These are phyloP conservation scores for Hoplodrina ambigua DNA, from an alignment of 2,888 invertebrate species.

Conservation along the genomic window DNA sequence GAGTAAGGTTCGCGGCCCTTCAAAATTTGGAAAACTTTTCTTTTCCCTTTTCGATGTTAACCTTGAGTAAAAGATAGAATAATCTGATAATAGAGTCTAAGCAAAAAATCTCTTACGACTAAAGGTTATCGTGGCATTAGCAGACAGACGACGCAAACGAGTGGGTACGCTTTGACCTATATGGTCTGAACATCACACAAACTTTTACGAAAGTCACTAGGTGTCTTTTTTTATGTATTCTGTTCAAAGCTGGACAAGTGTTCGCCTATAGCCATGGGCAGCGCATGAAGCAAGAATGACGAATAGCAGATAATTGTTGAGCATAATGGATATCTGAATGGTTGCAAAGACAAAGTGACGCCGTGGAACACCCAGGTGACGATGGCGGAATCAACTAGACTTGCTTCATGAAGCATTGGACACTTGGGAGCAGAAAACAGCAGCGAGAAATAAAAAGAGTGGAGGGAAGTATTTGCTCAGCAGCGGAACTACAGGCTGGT, in stretches of 20 bases:
- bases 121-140: constrained; percentile 21
- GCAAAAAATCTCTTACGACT: constrained; percentile 30
- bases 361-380: no score
- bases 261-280: no score
- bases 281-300: no score
- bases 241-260: not conserved
- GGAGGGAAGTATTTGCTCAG: no score
- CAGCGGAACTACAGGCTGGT: no score
- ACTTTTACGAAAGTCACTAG: not conserved
- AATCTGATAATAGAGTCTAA: constrained; percentile 39
- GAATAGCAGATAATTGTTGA: no score
- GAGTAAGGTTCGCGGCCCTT: constrained; percentile 32
- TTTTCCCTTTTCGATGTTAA: constrained; percentile 28
- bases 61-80: constrained; percentile 43
- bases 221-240: not conserved
- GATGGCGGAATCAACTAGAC: no score
- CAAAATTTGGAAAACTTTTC: constrained; percentile 44
- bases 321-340: no score
- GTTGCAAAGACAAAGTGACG: no score
- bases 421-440: no score
- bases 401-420: no score
- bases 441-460: no score
- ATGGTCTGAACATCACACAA: not conserved
- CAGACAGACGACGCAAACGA: not conserved
- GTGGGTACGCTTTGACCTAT: not conserved